Conservation (phyloP, 37 sponge, comb jelly and placozoan species). For the Oscarella lobularis region DNA sequence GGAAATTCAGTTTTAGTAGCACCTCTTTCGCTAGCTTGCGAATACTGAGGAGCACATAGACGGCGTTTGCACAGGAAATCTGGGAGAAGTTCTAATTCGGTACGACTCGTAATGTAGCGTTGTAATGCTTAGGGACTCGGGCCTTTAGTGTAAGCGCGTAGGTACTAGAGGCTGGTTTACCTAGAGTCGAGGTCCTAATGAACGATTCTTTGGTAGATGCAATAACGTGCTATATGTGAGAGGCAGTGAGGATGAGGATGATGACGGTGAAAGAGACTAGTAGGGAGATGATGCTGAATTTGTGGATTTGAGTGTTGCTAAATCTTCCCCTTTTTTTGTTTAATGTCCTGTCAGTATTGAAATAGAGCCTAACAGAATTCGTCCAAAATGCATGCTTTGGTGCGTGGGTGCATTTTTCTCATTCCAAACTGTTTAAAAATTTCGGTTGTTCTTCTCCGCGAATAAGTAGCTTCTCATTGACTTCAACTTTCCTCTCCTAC, state of each 20-base stretch:
- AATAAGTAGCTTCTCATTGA: background rate
- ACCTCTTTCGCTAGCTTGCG: no score
- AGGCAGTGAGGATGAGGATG: conserved; percentile 92
- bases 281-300: background rate
- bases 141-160: no score
- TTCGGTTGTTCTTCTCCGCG: background rate
- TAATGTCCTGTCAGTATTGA: no score
- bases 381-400: no score
- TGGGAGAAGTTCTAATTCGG: conserved; percentile 96
- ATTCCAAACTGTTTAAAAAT: background rate
- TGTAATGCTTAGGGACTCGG: background rate
- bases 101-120: background rate
- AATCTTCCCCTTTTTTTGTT: background rate
- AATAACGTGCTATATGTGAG: conserved; percentile 95
- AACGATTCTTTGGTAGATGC: conserved; percentile 38
- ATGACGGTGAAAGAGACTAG: conserved; percentile 45
- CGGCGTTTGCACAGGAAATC: conserved; percentile 71
- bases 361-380: no score
- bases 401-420: no score
- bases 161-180: no score
- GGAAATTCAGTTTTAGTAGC: no score
- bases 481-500: background rate
- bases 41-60: conserved; percentile 97
- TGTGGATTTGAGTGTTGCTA: background rate
- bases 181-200: background rate